Percentiles rank a stretch among this genome's conserved stretches.
Conservation (phyloP, 2,113 vertebrate genomes). For the Muntiacus reevesi region DNA sequence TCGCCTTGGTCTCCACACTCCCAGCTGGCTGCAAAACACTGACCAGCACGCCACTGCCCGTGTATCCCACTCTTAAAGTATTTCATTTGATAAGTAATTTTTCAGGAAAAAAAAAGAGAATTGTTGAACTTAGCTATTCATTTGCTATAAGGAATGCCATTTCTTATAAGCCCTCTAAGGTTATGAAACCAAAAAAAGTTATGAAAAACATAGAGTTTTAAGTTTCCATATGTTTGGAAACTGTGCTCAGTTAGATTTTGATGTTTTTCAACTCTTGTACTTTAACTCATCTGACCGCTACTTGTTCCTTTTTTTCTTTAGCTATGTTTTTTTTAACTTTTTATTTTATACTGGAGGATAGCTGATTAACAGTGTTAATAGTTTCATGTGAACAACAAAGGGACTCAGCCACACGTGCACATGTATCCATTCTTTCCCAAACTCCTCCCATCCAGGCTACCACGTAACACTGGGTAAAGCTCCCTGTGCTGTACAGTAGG, state of each 20-base stretch:
- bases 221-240: neutral
- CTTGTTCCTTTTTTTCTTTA: neutral
- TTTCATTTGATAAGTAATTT: neutral
- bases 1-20: no score
- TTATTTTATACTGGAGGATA: neutral
- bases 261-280: neutral
- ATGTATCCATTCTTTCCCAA: neutral
- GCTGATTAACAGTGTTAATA: neutral
- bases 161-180: neutral
- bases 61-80: neutral
- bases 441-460: neutral
- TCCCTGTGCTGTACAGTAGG: neutral
- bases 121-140: neutral
- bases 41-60: neutral
- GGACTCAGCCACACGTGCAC: neutral
- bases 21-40: neutral
- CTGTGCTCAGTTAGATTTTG: neutral
- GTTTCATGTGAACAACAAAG: neutral
- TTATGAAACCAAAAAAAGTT: neutral
- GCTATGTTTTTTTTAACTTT: neutral
- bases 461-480: neutral
- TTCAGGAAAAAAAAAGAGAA: neutral
- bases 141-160: neutral
- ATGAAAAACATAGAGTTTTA: neutral
- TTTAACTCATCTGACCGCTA: neutral